Base-by-base conservation (phyloP, 2,797 vertebrate genomes). In the Oryzias dopingdopingensis region DNA sequence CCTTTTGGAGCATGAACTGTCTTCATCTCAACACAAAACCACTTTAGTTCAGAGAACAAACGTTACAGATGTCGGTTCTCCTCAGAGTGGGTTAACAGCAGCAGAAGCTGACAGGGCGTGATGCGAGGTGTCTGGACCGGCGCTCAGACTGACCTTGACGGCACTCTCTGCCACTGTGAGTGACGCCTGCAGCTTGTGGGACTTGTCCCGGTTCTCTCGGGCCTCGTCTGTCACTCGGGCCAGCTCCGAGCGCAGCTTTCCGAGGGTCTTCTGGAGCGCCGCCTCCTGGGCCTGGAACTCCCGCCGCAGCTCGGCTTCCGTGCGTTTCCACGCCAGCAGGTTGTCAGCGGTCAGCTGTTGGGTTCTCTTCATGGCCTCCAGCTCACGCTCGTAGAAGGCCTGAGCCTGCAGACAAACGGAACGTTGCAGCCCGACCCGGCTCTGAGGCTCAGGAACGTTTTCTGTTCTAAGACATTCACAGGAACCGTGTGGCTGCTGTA, bases 261-360 rank as follows among this genome's bases (percentile, higher is more conserved):
- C 95, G 4, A 99, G 89, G 14, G 95, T 97, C 72, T 97, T 98
- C 82, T 95, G 92, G 64, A 99, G 91, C 32, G 92, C 75, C 10
- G 95, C 94, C 89, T 99, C 97, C 89, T 98, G 96, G 23, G 85
- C 91, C 85, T 99, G 96, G 64, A 98, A 98, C 77, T 98, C 96
- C 70, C 93, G 94, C 71, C 94, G 91, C 72, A 98, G 90, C 58
- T 98, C 96, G 0, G 91, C 87, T 89, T 99, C 96, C 2, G 96
- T 98, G 81, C 96, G 95, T 88, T 97, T 98, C 92, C 96, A 97
- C 7, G 94, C 93, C 85, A 96, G 84, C 42, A 98, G 86, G 83
- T 95, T 98, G 83, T 98, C 96, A 0, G 95, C 94, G 2, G 96
- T 96, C 77, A 98, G 96, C 81, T 96, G 94, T 81, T 98, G 96